Evolutionary conservation across 2,888 invertebrate genomes (phyloP), one percentile per base, ranked within the genome.

Genomic region (Allophyes oxyacanthae): DNA sequence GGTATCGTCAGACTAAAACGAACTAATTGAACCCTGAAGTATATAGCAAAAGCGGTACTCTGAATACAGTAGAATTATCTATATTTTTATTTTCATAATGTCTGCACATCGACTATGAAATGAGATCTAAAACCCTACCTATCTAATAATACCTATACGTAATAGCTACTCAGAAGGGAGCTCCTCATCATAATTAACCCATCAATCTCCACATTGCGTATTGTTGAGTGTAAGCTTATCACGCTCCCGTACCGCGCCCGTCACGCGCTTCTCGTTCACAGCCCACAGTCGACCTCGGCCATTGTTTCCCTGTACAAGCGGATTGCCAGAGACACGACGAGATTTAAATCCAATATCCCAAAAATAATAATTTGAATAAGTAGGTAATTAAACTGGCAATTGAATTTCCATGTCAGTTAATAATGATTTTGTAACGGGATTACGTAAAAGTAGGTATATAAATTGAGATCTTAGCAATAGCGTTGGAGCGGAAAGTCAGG

Each of bases 351-450:
- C 28, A 48, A 45, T 49, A 58, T 52, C 48, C 45, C 37, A 52
- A 66, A 69, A 52, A 58, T 52, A 36, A 59, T 48, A 45, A 64
- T 66, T 51, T 13, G 33, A 40, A 36, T 48, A 60, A 53, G 20
- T 53, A 45, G 64, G 52, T 58, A 42, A n/a, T n/a, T n/a, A n/a
- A 64, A 64, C 70, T 51, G 48, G 48, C 52, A 57, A 70, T 58
- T 64, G 41, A 53, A 28, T 66, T 64, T 58, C 49, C 44, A 36
- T 42, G 32, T 49, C 45, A 10, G 48, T 49, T 52, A 52, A 46
- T 32, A 36, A n/a, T n/a, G n/a, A n/a, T 42, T 49, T 26, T 6
- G 15, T n/a, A 58, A 43, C 28, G 20, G 41, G 48, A 58, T 66
- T 50, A 49, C 6, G 41, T 49, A n/a, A 37, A 58, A 43, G 32